Evolutionary conservation across 2,888 invertebrate species (phyloP).

Genomic region (Tineola bisselliella): DNA sequence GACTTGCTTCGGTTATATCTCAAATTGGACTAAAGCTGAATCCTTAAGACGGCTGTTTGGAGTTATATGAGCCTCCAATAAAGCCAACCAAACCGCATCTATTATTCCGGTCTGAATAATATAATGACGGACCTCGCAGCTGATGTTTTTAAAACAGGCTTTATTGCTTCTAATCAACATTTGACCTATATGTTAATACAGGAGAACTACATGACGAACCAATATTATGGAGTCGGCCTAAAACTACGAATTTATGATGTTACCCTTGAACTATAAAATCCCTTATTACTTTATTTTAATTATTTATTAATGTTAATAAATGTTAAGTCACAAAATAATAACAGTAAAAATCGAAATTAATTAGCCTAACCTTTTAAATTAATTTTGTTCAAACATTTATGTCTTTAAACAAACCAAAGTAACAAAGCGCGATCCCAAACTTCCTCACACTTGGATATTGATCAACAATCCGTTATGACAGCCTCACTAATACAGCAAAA

Average conservation of each 20-base stretch:
- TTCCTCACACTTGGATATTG: constrained; percentile 55
- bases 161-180: constrained; percentile 33
- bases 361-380: too few species aligned
- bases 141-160: constrained; percentile 56
- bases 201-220: too few species aligned
- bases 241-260: constrained; percentile 44
- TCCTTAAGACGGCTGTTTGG: constrained; percentile 18
- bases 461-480: constrained; percentile 49
- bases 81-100: constrained; percentile 55
- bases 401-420: neutral
- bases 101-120: constrained; percentile 39
- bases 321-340: constrained; percentile 57
- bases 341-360: constrained; percentile 37
- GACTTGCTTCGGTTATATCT: constrained; percentile 58
- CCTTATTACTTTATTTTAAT: too few species aligned
- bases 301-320: too few species aligned
- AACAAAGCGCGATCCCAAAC: constrained; percentile 36
- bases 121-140: constrained; percentile 30
- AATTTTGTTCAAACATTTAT: neutral
- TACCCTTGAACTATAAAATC: too few species aligned
- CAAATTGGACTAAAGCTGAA: constrained; percentile 49
- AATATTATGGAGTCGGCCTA: neutral
- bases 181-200: constrained; percentile 2
- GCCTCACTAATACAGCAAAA: constrained; percentile 60
- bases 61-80: constrained; percentile 63